These are phyloP conservation scores for Boleophthalmus pectinirostris DNA, from an alignment of 2,113 vertebrate species.

Conservation along the genomic window DNA sequence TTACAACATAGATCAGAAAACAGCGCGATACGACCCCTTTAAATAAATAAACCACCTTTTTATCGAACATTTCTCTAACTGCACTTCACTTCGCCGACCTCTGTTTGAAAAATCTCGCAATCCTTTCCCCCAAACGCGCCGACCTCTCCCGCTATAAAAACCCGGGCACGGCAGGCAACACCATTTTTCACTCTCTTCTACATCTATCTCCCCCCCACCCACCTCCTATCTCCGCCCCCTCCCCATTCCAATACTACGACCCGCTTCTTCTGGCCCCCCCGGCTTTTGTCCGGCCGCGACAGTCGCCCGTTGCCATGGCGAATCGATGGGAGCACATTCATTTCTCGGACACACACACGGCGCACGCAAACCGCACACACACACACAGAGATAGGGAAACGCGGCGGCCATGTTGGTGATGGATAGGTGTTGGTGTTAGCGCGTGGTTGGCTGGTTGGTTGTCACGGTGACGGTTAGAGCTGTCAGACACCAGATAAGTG, in stretches of 20 bases:
- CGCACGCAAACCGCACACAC: constrained; percentile 20
- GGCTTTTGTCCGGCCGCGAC: constrained; percentile 63
- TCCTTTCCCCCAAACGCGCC: background rate
- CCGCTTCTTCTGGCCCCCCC: constrained; percentile 26
- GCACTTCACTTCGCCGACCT: no score
- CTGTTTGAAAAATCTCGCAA: no score
- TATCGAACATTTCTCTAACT: no score
- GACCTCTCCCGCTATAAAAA: background rate
- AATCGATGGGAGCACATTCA: constrained; percentile 68
- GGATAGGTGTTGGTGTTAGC: constrained; percentile 32
- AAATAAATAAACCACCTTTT: no score
- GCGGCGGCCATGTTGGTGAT: constrained; percentile 36
- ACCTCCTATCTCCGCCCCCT: background rate
- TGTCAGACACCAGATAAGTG: constrained; percentile 66
- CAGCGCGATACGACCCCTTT: no score
- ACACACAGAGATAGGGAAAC: no score
- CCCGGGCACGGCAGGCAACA: no score
- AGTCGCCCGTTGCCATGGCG: constrained; percentile 68
- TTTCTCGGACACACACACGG: constrained; percentile 22
- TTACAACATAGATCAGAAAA: no score
- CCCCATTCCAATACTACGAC: constrained; percentile 18
- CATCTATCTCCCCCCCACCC: constrained; percentile 7
- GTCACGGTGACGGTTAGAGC: constrained; percentile 4
- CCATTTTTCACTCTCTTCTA: background rate
- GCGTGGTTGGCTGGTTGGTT: constrained; percentile 8